Percentiles rank a stretch among this genome's conserved stretches.
These are phyloP conservation scores for Geococcyx californianus DNA, from an alignment of 2,113 vertebrate genomes.

Conservation along the genomic window DNA sequence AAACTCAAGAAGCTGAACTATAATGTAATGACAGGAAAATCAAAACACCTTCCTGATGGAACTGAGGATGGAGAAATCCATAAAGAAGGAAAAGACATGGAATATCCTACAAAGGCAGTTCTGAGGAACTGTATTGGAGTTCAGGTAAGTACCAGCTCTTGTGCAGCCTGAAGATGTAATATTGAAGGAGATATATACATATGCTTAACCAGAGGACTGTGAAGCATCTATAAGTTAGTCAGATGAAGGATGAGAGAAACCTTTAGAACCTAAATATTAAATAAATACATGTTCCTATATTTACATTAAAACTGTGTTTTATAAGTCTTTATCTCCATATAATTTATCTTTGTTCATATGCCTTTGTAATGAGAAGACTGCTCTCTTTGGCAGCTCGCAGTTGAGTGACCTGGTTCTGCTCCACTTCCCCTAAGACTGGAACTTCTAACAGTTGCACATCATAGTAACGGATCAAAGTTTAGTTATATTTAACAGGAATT, in stretches of 20 bases:
- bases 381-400: not conserved
- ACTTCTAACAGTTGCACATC: not conserved
- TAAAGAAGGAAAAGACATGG: not conserved
- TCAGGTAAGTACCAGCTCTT: not conserved
- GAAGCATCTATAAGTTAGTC: not conserved
- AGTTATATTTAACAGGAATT: not conserved
- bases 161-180: not conserved
- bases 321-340: not conserved
- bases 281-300: not conserved
- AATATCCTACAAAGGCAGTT: not conserved
- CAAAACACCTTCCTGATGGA: not conserved
- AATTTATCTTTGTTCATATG: not conserved
- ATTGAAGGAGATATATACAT: not conserved
- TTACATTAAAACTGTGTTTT: not conserved
- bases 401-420: not conserved
- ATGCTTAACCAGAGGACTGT: not conserved
- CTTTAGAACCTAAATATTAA: not conserved
- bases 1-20: not conserved
- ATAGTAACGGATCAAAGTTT: not conserved
- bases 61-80: not conserved
- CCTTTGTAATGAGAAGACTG: not conserved
- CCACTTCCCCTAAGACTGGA: not conserved
- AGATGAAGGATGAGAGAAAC: not conserved
- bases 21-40: not conserved
- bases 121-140: not conserved